Conservation (phyloP, 1,140 invertebrate species). For the Heliconius congener region DNA sequence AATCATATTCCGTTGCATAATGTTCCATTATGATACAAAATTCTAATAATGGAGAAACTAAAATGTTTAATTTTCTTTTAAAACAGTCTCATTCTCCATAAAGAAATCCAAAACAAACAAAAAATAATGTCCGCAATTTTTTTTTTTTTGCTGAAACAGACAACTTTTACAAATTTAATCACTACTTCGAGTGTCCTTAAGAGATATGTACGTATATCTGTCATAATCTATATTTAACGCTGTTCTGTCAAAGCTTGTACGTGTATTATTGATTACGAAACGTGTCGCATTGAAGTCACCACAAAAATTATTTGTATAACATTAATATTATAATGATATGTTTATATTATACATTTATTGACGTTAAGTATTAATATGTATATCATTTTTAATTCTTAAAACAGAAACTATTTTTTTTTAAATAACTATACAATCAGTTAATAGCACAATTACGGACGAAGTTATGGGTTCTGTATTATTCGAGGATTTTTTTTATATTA, state of each 20-base stretch:
- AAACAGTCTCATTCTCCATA: no score
- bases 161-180: conserved; percentile 46
- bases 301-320: conserved; percentile 16
- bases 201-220: conserved; percentile 27
- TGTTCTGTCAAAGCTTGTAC: conserved; percentile 38
- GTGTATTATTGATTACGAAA: conserved; percentile 36
- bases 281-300: conserved; percentile 20
- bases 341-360: neutral
- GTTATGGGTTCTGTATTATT: no score
- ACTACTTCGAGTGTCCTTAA: conserved; percentile 42
- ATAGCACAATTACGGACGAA: no score
- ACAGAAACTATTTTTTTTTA: no score
- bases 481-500: no score
- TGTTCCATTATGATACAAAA: neutral
- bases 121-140: neutral
- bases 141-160: neutral
- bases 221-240: conserved; percentile 43
- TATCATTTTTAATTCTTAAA: neutral
- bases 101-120: neutral
- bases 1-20: no score
- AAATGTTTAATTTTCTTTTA: no score
- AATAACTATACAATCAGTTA: no score
- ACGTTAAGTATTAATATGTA: neutral
- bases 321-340: neutral
- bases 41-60: neutral